Percentiles rank a stretch among this genome's conserved stretches.
These are phyloP conservation scores for Chloroceryle aenea DNA, from an alignment of 2,113 vertebrate genomes.

Conservation along the genomic window DNA sequence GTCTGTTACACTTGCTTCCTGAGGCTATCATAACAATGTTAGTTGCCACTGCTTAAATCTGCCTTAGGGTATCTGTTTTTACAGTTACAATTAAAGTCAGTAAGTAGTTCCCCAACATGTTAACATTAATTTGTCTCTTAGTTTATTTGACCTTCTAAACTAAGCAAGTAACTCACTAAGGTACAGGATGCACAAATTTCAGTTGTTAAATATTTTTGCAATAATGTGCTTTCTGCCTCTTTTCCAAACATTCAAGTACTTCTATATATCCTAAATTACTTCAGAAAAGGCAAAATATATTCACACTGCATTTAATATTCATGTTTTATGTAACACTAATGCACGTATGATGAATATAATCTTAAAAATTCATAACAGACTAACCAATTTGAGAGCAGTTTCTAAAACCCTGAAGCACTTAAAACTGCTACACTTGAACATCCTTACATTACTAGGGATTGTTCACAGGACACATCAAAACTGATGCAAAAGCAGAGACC, in stretches of 20 bases:
- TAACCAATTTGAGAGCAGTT: background rate
- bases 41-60: slow-evolving; percentile 69
- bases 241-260: slow-evolving; percentile 51
- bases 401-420: background rate
- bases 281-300: slow-evolving; percentile 38
- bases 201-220: background rate
- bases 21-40: slow-evolving; percentile 77
- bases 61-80: slow-evolving; percentile 76
- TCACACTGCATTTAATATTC: background rate
- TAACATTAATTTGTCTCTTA: slow-evolving; percentile 77
- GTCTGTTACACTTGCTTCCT: slow-evolving; percentile 75
- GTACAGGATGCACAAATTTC: slow-evolving; percentile 47
- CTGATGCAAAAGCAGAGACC: background rate
- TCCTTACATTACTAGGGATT: background rate
- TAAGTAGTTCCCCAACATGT: slow-evolving; percentile 75
- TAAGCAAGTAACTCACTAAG: slow-evolving; percentile 68
- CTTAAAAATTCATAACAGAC: background rate
- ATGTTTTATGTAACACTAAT: background rate
- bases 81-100: slow-evolving; percentile 78
- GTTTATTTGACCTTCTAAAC: slow-evolving; percentile 81
- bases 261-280: slow-evolving; percentile 58
- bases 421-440: background rate
- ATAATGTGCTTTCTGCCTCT: background rate
- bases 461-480: background rate
- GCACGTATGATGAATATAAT: background rate